Base-by-base conservation (phyloP, 2,888 invertebrate species). In the Stenolophus ochropezus region DNA sequence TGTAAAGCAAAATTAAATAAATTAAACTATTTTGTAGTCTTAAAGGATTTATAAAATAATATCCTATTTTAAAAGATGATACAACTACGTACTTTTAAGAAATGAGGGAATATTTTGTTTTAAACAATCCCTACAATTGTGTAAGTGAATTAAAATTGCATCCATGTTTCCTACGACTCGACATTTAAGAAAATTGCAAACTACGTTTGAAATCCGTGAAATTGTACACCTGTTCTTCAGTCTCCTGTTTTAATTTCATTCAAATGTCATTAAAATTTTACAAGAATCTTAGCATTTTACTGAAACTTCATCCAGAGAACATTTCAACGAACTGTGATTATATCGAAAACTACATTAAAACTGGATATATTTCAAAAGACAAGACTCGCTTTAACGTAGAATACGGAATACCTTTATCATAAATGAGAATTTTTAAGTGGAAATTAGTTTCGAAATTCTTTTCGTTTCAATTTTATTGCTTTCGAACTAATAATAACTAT, bases 261-360 rank as follows among this genome's bases (percentile, higher is more conserved):
- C 61, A 14, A 61, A 61, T 61, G 25, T 61, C 61, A 61, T 61
- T 61, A 61, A 25, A 61, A 61, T 25, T 61, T 25, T 25, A 61
- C 61, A n/a, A 61, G 23, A 21, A 61, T 14, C 4, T 11, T 42
- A 61, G 25, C 25, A 61, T 14, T n/a, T 27, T 42, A 42, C 33
- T 61, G 25, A 25, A 61, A 61, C 33, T 42, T 25, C 56, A 14
- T n/a, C 61, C 2, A 61, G 14, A 14, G 5, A 23, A 56, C 21
- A 21, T 61, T 25, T 25, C 61, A 61, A 25, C 11, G n/a, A 56
- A 56, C 56, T 56, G 56, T 56, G 56, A 6, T 56, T 56, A 56
- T 56, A 18, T 18, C 20, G 6, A 8, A 18, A 56, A 56, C 20
- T 56, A 56, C 18, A 21, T 20, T 56, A 56, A 56, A 56, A 56